Evolutionary conservation across 1,140 invertebrate genomes (phyloP).

Genomic region (Trissolcus basalis): DNA sequence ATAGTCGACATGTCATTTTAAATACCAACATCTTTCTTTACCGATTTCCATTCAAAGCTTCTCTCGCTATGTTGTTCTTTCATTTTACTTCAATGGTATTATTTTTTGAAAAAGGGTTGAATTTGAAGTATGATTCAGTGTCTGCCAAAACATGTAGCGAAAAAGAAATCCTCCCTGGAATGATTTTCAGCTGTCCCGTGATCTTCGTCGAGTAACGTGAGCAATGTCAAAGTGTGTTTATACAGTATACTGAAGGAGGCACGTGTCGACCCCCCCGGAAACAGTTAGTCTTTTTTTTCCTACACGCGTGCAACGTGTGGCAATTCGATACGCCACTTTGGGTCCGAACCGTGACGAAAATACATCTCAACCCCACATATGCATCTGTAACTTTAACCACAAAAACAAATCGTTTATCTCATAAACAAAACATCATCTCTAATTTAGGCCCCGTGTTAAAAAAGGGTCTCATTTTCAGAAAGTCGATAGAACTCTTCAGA

Average conservation of each 20-base stretch:
- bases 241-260: slow-evolving; percentile 47
- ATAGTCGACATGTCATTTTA: too few relatives aligned
- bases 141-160: slow-evolving; percentile 13
- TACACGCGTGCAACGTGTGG: slow-evolving; percentile 37
- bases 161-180: slow-evolving; percentile 34
- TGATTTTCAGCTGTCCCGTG: slow-evolving; percentile 42
- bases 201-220: slow-evolving; percentile 43
- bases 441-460: too few relatives aligned
- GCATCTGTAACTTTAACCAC: not conserved
- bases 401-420: not conserved
- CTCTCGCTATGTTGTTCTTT: too few relatives aligned
- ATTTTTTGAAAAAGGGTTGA: not conserved
- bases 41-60: too few relatives aligned
- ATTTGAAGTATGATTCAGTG: not conserved
- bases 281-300: slow-evolving; percentile 50
- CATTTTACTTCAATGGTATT: too few relatives aligned
- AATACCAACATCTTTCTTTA: too few relatives aligned
- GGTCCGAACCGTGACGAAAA: slow-evolving; percentile 18
- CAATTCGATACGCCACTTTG: slow-evolving; percentile 43
- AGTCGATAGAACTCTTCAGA: too few relatives aligned
- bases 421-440: not conserved
- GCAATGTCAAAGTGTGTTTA: slow-evolving; percentile 49
- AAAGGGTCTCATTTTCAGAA: too few relatives aligned
- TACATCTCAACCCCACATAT: slow-evolving; percentile 7
- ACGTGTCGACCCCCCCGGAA: slow-evolving; percentile 57